Percentiles rank a stretch among this genome's conserved stretches.
Conservation (phyloP, 2,888 invertebrate genomes). For the Drosophila neotestacea region DNA sequence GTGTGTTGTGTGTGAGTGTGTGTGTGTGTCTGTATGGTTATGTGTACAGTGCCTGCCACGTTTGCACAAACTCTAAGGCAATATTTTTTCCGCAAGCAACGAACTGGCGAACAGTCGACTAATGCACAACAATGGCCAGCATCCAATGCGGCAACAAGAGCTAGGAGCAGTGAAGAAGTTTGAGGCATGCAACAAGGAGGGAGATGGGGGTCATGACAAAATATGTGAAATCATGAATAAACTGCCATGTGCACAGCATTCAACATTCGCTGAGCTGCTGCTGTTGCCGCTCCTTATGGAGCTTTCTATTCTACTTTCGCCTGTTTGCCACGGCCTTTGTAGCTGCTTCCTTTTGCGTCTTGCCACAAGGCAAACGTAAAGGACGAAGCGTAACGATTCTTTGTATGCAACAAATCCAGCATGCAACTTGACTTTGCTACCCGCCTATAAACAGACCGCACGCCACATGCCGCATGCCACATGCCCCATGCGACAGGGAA, state of each 20-base stretch:
- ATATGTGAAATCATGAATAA: slow-evolving; percentile 82
- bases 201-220: slow-evolving; percentile 46
- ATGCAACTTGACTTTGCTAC: slow-evolving; percentile 66
- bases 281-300: slow-evolving; percentile 14
- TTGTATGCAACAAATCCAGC: slow-evolving; percentile 60
- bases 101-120: slow-evolving; percentile 60
- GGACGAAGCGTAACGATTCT: slow-evolving; percentile 22
- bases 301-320: slow-evolving; percentile 13
- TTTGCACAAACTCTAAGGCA: slow-evolving; percentile 67
- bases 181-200: not conserved
- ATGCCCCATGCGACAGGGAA: slow-evolving; percentile 15
- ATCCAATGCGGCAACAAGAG: slow-evolving; percentile 10
- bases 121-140: slow-evolving; percentile 69
- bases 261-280: slow-evolving; percentile 47
- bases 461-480: not conserved
- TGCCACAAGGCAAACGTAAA: slow-evolving; percentile 32
- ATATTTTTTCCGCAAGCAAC: slow-evolving; percentile 70
- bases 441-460: slow-evolving; percentile 10
- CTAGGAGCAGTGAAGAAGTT: slow-evolving; percentile 3
- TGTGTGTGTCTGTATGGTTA: slow-evolving; percentile 15
- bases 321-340: slow-evolving; percentile 44
- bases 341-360: slow-evolving; percentile 35
- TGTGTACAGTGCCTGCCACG: slow-evolving; percentile 47
- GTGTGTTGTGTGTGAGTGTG: slow-evolving; percentile 16
- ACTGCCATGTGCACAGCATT: slow-evolving; percentile 81